A percentile compares a stretch with the other conserved stretches of the same genome.
These are phyloP conservation scores for Osedax frankpressi DNA, from an alignment of 2,888 invertebrate genomes.

Conservation along the genomic window DNA sequence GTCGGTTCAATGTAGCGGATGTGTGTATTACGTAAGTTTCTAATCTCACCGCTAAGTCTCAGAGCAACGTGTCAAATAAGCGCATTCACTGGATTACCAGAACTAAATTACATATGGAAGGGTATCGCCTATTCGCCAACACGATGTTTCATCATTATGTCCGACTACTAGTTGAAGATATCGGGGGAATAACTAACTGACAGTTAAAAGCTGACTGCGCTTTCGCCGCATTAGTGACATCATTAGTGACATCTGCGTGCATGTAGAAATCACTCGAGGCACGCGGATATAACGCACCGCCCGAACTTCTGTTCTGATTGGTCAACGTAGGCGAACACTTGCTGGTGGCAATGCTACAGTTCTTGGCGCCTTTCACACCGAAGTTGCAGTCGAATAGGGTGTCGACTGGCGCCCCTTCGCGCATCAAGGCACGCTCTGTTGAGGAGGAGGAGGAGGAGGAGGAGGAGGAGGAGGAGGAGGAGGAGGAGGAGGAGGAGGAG, in stretches of 20 bases:
- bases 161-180: too few species aligned
- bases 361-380: background rate
- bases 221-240: background rate
- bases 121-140: too few species aligned
- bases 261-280: background rate
- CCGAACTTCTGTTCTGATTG: background rate
- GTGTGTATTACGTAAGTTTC: too few species aligned
- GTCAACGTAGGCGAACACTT: background rate
- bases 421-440: background rate
- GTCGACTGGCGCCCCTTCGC: background rate
- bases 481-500: too few species aligned
- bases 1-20: too few species aligned
- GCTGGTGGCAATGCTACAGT: background rate
- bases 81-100: too few species aligned
- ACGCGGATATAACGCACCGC: background rate
- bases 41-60: too few species aligned
- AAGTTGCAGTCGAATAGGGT: background rate
- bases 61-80: too few species aligned
- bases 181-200: too few species aligned
- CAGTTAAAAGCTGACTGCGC: background rate
- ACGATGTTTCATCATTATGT: too few species aligned
- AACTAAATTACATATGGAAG: too few species aligned
- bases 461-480: background rate
- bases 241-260: background rate
- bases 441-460: background rate